phyloP scores from a whole-genome alignment of 2,888 invertebrate species.

The Bombyx huttoni region DNA sequence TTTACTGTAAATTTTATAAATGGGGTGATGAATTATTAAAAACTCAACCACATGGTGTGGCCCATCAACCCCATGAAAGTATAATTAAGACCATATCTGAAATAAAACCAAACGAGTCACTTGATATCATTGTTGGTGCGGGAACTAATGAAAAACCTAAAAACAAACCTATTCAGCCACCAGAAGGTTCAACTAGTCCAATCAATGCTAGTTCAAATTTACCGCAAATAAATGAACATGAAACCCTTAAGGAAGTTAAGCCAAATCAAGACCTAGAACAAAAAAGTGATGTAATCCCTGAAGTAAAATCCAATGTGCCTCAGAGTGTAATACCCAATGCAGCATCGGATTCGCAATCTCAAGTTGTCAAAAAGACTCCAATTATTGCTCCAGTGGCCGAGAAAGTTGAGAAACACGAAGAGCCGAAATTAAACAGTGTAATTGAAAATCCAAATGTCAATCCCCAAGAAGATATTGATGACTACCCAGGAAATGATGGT shows the following conservation, averaged over 20 bases:
- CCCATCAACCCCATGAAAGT: neutral
- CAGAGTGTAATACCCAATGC: neutral
- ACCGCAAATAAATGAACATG: constrained; percentile 7
- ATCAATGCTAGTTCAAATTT: constrained; percentile 1
- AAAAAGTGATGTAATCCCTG: neutral
- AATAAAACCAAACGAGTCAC: neutral
- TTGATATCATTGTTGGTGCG: constrained; percentile 2
- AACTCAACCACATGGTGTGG: constrained; percentile 7
- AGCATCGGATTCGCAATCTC: neutral
- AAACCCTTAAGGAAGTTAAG: neutral
- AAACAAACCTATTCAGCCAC: neutral
- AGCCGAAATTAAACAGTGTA: constrained; percentile 6
- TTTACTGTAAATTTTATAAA: constrained; percentile 51
- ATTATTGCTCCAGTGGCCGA: neutral
- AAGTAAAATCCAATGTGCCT: neutral
- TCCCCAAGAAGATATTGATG: constrained; percentile 11
- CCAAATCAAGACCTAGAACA: neutral
- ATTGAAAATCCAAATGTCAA: constrained; percentile 18
- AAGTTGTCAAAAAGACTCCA: neutral
- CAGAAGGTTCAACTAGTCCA: neutral
- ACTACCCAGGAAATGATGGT: constrained; percentile 15
- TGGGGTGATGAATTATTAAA: constrained; percentile 38
- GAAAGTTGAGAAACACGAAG: constrained; percentile 1
- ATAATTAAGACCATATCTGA: no score
- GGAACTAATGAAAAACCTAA: neutral